These are phyloP conservation scores for Morone chrysops DNA, from an alignment of 2,113 vertebrate genomes.

Conservation along the genomic window DNA sequence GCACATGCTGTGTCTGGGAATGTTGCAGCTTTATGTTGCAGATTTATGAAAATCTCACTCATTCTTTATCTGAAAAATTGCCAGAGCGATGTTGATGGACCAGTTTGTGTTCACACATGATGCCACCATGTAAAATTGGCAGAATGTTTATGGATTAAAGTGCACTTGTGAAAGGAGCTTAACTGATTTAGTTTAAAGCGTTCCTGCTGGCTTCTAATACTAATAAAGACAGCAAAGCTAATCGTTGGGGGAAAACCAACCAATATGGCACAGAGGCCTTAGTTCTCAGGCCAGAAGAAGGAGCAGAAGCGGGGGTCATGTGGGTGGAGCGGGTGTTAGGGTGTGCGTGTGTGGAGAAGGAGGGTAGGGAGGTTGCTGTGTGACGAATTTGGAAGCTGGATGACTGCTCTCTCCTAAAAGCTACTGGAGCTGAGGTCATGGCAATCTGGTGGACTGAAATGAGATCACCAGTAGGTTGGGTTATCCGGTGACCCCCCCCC, in stretches of 20 bases:
- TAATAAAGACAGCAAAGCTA: conserved; percentile 36
- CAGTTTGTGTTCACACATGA: conserved; percentile 2
- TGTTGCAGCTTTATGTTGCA: background rate
- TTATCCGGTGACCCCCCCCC: conserved; percentile 29
- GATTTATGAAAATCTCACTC: conserved; percentile 41
- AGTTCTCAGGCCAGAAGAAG: conserved; percentile 11
- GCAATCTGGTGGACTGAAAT: conserved; percentile 67
- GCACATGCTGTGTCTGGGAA: background rate
- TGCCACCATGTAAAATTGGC: conserved; percentile 19
- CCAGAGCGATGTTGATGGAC: conserved; percentile 19
- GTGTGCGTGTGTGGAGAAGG: conserved; percentile 25
- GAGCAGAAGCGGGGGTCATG: background rate
- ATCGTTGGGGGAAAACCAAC: background rate
- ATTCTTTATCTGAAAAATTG: conserved; percentile 25
- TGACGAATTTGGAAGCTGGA: conserved; percentile 44
- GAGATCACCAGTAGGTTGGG: conserved; percentile 64
- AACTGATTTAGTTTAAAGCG: conserved; percentile 46
- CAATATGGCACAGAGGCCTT: conserved; percentile 13
- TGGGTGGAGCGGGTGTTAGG: conserved; percentile 12
- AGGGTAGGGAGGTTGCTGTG: conserved; percentile 29
- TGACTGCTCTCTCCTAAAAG: conserved; percentile 45
- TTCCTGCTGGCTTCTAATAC: conserved; percentile 3
- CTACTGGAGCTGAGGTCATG: conserved; percentile 73
- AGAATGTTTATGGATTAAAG: conserved; percentile 37
- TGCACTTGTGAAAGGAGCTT: conserved; percentile 49